A percentile compares a stretch with the other conserved stretches of the same genome.
Evolutionary conservation across 2,113 vertebrate species (phyloP).

Genomic region (Antechinus stuartii): DNA sequence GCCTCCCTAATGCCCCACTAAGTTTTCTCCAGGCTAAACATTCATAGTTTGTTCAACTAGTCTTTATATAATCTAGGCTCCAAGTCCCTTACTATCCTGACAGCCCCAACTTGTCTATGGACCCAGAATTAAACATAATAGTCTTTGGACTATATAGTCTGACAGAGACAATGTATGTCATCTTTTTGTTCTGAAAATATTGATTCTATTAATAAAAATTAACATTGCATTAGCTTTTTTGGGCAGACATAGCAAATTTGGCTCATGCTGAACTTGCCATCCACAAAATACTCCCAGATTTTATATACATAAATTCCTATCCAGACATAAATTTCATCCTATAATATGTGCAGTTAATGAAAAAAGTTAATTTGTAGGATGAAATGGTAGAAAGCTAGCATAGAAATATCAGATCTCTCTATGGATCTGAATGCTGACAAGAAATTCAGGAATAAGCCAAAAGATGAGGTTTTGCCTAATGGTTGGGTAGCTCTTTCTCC

Average conservation of each 20-base stretch:
- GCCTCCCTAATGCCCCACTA: not conserved
- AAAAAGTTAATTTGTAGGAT: not conserved
- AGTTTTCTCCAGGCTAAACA: not conserved
- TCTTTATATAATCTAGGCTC: not conserved
- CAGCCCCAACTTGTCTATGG: not conserved
- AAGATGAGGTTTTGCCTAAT: not conserved
- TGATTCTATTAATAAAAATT: not conserved
- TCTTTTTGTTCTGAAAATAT: not conserved
- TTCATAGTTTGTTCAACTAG: not conserved
- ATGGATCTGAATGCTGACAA: not conserved
- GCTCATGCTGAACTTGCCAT: not conserved
- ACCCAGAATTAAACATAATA: not conserved
- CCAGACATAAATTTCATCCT: not conserved
- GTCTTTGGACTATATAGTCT: not conserved
- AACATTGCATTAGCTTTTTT: not conserved
- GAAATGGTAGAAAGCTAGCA: not conserved
- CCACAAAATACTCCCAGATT: not conserved
- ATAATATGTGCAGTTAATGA: not conserved
- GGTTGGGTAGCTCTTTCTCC: not conserved
- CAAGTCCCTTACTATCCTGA: not conserved
- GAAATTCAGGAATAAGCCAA: not conserved
- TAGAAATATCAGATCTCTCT: not conserved
- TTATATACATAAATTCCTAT: not conserved
- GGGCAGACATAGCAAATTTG: not conserved
- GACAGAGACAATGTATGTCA: not conserved